Base-by-base conservation (phyloP, 1,140 invertebrate genomes). In the Patella vulgata region DNA sequence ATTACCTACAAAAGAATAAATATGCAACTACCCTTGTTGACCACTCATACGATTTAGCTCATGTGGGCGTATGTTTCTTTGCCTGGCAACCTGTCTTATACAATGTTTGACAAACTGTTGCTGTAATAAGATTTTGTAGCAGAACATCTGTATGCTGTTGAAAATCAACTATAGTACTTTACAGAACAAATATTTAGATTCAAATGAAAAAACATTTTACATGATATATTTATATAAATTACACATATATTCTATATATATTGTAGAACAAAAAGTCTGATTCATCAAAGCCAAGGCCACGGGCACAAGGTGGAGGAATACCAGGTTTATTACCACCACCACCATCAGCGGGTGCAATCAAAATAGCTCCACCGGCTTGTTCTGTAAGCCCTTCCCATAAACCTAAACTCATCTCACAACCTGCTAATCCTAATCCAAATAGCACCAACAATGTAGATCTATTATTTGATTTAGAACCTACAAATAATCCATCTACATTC, bases 211-310 rank as follows among this genome's bases (percentile, higher is more conserved):
- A 14, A 21, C 23, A 6, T n/a, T 33, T 27, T 8, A 51, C 17
- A 28, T 52, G 30, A 5, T 39, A n/a, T 19, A 39, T 27, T 25
- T 30, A 3, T 25, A 23, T n/a, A n/a, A 6, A 58, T 44, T n/a
- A 54, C 50, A 55, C 47, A 63, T n/a, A 46, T 25, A 47, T 77
- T 78, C 43, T 56, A 64, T 61, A 71, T 48, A 60, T 78, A 61
- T 67, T 79, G 43, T 71, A 95, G 92, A 71, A 94, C 93, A 89
- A 96, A 94, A 87, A 95, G 85, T 91, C 92, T 9, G 89, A 89
- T 70, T 92, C 93, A 73, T 87, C 73, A 27, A 68, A 61, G 28
- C 59, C 80, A 27, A 73, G 89, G 82, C 80, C 89, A 68, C 88
- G 89, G 78, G 84, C 89, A 78, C 85, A 89, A 75, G 76, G 86